Conservation (phyloP, 92 coral and sea anemone genomes). For the Plumapathes pennacea region DNA sequence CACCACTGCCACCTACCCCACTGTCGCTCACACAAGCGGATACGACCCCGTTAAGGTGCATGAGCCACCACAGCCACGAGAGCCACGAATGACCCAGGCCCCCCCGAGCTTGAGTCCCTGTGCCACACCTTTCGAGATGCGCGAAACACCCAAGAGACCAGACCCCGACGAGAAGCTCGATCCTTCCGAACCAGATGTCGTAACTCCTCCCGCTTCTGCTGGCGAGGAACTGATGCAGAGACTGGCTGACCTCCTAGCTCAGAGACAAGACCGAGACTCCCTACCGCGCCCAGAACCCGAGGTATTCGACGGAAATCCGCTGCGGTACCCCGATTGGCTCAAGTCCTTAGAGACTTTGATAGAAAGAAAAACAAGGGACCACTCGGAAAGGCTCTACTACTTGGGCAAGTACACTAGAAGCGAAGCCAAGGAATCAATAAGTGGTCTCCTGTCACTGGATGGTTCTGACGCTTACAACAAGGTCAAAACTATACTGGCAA, state of each 20-base stretch:
- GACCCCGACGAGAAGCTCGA: too few species aligned
- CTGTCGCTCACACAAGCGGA: too few species aligned
- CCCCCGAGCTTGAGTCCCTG: too few species aligned
- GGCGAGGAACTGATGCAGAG: conserved; percentile 21
- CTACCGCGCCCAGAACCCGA: conserved; percentile 56
- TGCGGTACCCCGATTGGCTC: conserved; percentile 45
- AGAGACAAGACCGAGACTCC: conserved; percentile 16
- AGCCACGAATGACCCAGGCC: too few species aligned
- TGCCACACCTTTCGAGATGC: too few species aligned
- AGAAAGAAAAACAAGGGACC: conserved; percentile 23
- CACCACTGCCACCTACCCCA: too few species aligned
- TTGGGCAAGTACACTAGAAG: conserved; percentile 12
- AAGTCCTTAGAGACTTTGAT: conserved; percentile 53
- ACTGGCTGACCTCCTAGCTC: conserved; percentile 40
- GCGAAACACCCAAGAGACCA: too few species aligned
- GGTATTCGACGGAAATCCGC: conserved; percentile 34
- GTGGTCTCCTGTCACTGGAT: conserved; percentile 3
- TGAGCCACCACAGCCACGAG: too few species aligned
- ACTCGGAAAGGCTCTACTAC: conserved; percentile 27
- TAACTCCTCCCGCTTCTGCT: conserved; percentile 1
- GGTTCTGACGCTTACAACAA: conserved; percentile 7
- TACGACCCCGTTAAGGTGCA: too few species aligned
- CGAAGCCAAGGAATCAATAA: conserved; percentile 30
- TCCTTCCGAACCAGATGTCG: too few species aligned
- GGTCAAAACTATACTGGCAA: conserved; percentile 7